Conservation (phyloP, 2,888 invertebrate species). For the Byasa hedistus region DNA sequence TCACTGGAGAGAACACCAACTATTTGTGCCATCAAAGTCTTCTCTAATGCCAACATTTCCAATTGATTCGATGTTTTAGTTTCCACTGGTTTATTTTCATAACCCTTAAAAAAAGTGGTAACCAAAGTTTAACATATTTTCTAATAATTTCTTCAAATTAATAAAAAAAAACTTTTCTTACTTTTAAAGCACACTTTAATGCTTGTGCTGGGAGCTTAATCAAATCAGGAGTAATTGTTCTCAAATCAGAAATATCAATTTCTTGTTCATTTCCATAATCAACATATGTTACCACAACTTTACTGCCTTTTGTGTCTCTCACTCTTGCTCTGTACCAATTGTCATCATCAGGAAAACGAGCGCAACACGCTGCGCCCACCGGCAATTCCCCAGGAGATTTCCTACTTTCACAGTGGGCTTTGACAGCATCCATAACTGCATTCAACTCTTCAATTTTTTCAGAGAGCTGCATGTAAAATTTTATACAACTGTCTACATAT, state of each 20-base stretch:
- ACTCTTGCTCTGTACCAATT: slow-evolving; percentile 96
- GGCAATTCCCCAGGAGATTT: slow-evolving; percentile 70
- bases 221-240: slow-evolving; percentile 82
- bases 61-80: slow-evolving; percentile 80
- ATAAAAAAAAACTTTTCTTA: slow-evolving; percentile 36
- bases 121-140: neutral
- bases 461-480: slow-evolving; percentile 87
- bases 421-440: slow-evolving; percentile 84
- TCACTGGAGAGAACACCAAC: slow-evolving; percentile 74
- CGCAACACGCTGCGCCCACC: slow-evolving; percentile 85
- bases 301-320: slow-evolving; percentile 78
- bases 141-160: no score
- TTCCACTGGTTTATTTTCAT: slow-evolving; percentile 77
- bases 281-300: slow-evolving; percentile 88
- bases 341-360: slow-evolving; percentile 87
- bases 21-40: slow-evolving; percentile 80
- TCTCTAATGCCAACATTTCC: slow-evolving; percentile 85
- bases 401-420: slow-evolving; percentile 78
- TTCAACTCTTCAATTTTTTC: slow-evolving; percentile 81
- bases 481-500: slow-evolving; percentile 84
- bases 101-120: slow-evolving; percentile 53
- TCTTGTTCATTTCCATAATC: slow-evolving; percentile 97
- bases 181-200: slow-evolving; percentile 87
- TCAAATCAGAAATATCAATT: slow-evolving; percentile 81
- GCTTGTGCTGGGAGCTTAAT: slow-evolving; percentile 86